Evolutionary conservation across 2,797 vertebrate species (phyloP), one percentile per base, ranked within the genome.

Genomic region (Channa striata): DNA sequence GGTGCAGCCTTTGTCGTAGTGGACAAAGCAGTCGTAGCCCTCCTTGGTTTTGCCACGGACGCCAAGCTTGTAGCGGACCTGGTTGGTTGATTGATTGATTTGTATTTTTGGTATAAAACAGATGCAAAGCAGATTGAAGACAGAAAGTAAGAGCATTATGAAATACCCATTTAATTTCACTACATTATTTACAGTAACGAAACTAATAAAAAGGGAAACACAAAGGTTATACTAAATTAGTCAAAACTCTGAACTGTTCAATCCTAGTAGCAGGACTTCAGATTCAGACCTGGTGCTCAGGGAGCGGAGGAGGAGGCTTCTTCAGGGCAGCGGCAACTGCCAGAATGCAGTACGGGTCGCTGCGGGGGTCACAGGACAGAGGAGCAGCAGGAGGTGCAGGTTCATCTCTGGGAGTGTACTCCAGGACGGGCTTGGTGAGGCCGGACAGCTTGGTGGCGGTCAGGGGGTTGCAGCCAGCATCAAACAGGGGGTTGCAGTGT

Each of bases 1-100:
- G 52, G 57, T 88, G 91, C 94, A 95, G 79, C 92, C 94, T 80
- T 93, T 91, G 82, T 95, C 94, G 68, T 95, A 95, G 87, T 91
- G 90, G 86, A 94, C 77, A 66, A 87, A 94, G 87, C 94, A 95
- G 88, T 94, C 91, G 42, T 94, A 17, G 77, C 94, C 94, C n/a
- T 95, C 94, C 83, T 90, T 93, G 70, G 94, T 95, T 90, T 93
- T 94, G 56, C 94, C 94, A 0, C 16, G 88, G 80, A 93, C 44
- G 6, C 93, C 92, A 1, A 94, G 89, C 65, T 78, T 80, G 88
- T 90, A 89, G 79, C 91, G 91, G 23, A 91, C 89, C 92, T 93
- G 83, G 70, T 91, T 88, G 78, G 81, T 89, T 73, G 74, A 76
- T 75, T 65, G 25, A 84, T 87, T 72, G 52, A 70, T 83, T 85